A percentile compares a stretch with the other conserved stretches of the same genome.
These are phyloP conservation scores for Sinocyclocheilus maitianheensis DNA, from an alignment of 2,113 vertebrate genomes.

Conservation along the genomic window DNA sequence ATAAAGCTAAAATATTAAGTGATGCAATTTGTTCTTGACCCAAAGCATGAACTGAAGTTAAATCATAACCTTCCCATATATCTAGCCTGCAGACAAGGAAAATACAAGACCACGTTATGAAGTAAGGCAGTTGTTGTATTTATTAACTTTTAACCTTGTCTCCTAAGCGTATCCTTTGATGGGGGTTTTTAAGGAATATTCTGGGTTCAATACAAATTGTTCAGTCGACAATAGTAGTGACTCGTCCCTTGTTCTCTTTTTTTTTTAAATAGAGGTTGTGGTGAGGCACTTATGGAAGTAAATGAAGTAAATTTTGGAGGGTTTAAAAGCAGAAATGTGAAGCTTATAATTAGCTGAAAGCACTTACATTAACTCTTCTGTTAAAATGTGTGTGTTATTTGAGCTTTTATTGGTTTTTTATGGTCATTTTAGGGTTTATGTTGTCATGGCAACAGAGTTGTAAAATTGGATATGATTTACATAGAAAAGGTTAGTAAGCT, in stretches of 20 bases:
- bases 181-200: neutral
- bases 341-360: neutral
- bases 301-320: neutral
- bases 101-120: constrained; percentile 66
- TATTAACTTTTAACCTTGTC: constrained; percentile 15
- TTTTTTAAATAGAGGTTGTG: too few species aligned
- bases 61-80: constrained; percentile 65
- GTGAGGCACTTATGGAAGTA: neutral
- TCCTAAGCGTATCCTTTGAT: too few species aligned
- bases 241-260: neutral
- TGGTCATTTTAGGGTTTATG: too few species aligned
- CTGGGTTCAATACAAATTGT: constrained; percentile 54
- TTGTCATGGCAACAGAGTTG: neutral
- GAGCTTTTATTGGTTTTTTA: too few species aligned
- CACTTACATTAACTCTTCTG: neutral
- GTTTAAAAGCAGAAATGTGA: too few species aligned
- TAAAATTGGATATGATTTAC: neutral
- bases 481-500: neutral
- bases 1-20: constrained; percentile 73
- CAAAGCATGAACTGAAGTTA: constrained; percentile 71
- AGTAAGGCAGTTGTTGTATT: constrained; percentile 66
- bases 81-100: constrained; percentile 63
- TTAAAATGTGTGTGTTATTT: neutral
- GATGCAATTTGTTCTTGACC: constrained; percentile 77
- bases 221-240: neutral